Evolutionary conservation across 2,113 vertebrate species (phyloP).

Genomic region (Australoheros scitulus): DNA sequence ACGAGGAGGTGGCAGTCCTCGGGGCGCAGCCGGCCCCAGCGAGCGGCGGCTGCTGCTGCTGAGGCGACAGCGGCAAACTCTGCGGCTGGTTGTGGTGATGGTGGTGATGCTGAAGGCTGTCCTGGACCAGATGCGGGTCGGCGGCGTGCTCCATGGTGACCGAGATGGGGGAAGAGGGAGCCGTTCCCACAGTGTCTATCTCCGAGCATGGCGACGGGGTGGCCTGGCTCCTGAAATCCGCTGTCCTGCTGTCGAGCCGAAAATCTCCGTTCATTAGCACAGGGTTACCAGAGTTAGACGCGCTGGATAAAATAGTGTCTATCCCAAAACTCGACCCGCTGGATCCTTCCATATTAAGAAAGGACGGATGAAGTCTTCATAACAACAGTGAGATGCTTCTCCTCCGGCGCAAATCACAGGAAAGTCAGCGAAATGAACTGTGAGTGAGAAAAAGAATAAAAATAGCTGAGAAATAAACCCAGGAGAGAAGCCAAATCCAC

Average conservation of each 20-base stretch:
- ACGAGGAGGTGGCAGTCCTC: constrained; percentile 96
- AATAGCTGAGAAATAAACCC: constrained; percentile 49
- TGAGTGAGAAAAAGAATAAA: constrained; percentile 7
- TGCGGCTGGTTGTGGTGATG: constrained; percentile 84
- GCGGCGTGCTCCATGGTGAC: constrained; percentile 90
- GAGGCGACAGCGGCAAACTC: constrained; percentile 81
- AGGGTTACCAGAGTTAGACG: constrained; percentile 86
- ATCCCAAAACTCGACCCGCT: constrained; percentile 97
- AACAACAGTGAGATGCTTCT: constrained; percentile 71
- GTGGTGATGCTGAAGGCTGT: constrained; percentile 86
- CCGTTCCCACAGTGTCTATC: constrained; percentile 94
- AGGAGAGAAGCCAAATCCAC: constrained; percentile 57
- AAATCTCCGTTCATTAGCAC: constrained; percentile 94
- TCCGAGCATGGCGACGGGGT: constrained; percentile 93
- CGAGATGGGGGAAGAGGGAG: constrained; percentile 93
- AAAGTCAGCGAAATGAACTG: constrained; percentile 39
- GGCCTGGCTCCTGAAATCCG: constrained; percentile 91
- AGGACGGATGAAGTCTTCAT: constrained; percentile 82
- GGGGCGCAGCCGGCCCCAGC: constrained; percentile 88
- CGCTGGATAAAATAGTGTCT: constrained; percentile 94
- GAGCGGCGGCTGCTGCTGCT: constrained; percentile 77
- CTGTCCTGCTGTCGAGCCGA: constrained; percentile 88
- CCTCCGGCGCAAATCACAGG: constrained; percentile 31
- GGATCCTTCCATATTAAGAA: constrained; percentile 91
- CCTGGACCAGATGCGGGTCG: constrained; percentile 86